Conservation (phyloP, 2,113 vertebrate species). For the Hypanus sabinus region DNA sequence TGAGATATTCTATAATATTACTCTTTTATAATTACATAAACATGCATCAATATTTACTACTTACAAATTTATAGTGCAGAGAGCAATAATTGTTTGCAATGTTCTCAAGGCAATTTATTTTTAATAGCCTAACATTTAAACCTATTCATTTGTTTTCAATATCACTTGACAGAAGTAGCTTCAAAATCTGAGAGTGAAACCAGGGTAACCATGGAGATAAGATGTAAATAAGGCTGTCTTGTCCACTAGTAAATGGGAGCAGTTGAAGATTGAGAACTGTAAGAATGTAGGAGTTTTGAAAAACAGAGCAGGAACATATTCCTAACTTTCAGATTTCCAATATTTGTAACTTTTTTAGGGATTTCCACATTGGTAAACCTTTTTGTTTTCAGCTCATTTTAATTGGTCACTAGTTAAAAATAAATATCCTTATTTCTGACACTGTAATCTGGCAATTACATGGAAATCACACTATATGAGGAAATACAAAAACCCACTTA, state of each 20-base stretch:
- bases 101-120: background rate
- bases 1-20: background rate
- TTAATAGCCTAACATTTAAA: background rate
- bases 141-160: background rate
- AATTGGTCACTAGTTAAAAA: background rate
- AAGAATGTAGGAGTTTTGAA: too few species aligned
- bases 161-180: background rate
- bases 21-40: background rate
- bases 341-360: too few species aligned
- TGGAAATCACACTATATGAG: background rate
- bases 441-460: background rate
- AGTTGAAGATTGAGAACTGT: too few species aligned
- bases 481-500: background rate
- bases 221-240: too few species aligned
- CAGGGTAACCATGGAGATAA: too few species aligned
- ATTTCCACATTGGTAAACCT: background rate
- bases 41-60: background rate
- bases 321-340: too few species aligned
- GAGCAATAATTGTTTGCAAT: background rate
- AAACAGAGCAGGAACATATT: too few species aligned
- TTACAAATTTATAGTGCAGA: background rate
- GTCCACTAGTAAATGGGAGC: too few species aligned
- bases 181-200: background rate
- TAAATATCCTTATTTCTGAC: background rate
- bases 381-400: background rate